phyloP scores from a whole-genome alignment of 2,888 invertebrate genomes.

The Automeris io region DNA sequence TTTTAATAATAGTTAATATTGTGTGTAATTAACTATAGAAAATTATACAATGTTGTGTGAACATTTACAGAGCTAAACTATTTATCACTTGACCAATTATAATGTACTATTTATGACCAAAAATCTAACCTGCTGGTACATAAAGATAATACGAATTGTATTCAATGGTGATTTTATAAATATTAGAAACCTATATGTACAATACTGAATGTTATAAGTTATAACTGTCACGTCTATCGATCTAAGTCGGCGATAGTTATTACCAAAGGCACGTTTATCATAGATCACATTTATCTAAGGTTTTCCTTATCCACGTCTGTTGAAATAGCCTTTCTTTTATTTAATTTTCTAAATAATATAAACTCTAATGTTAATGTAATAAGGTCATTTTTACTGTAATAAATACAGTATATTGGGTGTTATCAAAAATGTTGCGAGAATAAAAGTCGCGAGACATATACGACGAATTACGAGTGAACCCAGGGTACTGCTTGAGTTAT shows the following conservation, averaged over 20 bases:
- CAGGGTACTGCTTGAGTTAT: constrained; percentile 61
- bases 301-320: constrained; percentile 40
- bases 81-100: too few relatives aligned
- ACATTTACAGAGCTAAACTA: too few relatives aligned
- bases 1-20: too few relatives aligned
- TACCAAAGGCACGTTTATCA: constrained; percentile 74
- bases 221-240: constrained; percentile 59
- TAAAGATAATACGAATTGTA: too few relatives aligned
- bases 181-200: too few relatives aligned
- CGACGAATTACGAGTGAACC: constrained; percentile 69
- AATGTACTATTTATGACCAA: too few relatives aligned
- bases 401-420: constrained; percentile 29
- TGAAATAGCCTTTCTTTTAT: constrained; percentile 25
- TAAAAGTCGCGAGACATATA: constrained; percentile 72
- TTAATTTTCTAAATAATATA: neutral
- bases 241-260: constrained; percentile 62
- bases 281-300: constrained; percentile 74
- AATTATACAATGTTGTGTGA: too few relatives aligned
- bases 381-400: constrained; percentile 30
- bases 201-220: constrained; percentile 58
- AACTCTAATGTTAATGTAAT: neutral
- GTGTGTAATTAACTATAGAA: too few relatives aligned
- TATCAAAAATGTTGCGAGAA: constrained; percentile 40
- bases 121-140: too few relatives aligned
- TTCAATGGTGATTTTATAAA: too few relatives aligned